These are phyloP conservation scores for Gobionotothen gibberifrons DNA, from an alignment of 2,797 vertebrate species.

Conservation along the genomic window DNA sequence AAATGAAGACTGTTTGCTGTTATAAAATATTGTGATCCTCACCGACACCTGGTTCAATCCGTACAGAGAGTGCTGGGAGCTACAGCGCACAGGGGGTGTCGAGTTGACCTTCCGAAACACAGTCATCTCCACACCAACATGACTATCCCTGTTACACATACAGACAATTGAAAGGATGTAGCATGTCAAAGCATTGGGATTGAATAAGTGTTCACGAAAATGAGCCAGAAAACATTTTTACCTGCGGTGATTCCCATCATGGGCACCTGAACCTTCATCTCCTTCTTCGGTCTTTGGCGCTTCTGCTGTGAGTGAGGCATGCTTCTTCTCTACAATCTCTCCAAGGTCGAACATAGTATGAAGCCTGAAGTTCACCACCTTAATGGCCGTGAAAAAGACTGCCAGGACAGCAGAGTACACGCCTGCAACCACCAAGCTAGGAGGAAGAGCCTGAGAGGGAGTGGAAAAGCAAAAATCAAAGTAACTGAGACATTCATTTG, in stretches of 20 bases:
- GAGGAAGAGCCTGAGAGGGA: slow-evolving; percentile 86
- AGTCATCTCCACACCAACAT: slow-evolving; percentile 92
- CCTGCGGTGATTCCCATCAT: slow-evolving; percentile 85
- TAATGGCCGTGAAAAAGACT: slow-evolving; percentile 89
- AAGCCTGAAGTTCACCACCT: slow-evolving; percentile 91
- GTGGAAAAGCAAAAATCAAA: neutral
- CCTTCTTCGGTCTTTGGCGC: slow-evolving; percentile 83
- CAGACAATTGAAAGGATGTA: neutral
- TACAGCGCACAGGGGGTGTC: slow-evolving; percentile 92
- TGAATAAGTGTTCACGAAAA: neutral
- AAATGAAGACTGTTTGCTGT: neutral
- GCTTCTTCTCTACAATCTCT: slow-evolving; percentile 92
- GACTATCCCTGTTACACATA: slow-evolving; percentile 83
- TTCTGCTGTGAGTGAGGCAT: slow-evolving; percentile 85
- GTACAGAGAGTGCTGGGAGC: slow-evolving; percentile 93
- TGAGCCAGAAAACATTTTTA: slow-evolving; percentile 39
- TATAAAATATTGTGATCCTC: slow-evolving; percentile 64
- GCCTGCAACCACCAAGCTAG: slow-evolving; percentile 87
- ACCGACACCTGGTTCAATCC: slow-evolving; percentile 94
- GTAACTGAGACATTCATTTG: slow-evolving; percentile 8
- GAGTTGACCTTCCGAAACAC: slow-evolving; percentile 94
- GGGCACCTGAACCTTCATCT: slow-evolving; percentile 83
- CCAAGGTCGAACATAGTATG: slow-evolving; percentile 94
- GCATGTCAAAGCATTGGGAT: neutral
- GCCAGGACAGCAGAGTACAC: slow-evolving; percentile 91